These are phyloP conservation scores for Camelus bactrianus DNA, from an alignment of 2,113 vertebrate genomes.

Conservation along the genomic window DNA sequence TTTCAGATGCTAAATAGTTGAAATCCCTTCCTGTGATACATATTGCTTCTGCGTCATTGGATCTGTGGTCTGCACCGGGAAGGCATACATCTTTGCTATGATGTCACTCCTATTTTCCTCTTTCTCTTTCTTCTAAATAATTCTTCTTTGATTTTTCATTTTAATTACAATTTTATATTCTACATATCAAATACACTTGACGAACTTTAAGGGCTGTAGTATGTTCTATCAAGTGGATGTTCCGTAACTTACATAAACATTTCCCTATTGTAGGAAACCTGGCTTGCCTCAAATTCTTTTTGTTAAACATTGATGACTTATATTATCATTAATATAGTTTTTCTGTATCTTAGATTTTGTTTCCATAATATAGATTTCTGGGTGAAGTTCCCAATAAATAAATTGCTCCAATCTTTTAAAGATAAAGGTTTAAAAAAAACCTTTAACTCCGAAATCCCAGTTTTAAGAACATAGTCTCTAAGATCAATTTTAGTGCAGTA, in stretches of 20 bases:
- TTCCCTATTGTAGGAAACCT: background rate
- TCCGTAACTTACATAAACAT: background rate
- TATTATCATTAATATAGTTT: background rate
- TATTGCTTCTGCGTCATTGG: background rate
- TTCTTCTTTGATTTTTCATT: background rate
- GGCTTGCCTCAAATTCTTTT: background rate
- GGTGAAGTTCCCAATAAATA: background rate
- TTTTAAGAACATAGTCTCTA: conserved; percentile 18
- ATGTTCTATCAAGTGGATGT: background rate
- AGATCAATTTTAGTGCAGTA: conserved; percentile 32
- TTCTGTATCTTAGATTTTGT: background rate
- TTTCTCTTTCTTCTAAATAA: background rate
- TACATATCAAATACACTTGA: background rate
- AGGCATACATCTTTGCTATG: background rate
- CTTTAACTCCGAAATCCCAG: background rate
- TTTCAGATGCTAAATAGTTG: background rate
- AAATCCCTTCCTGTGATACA: background rate
- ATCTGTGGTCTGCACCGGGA: background rate
- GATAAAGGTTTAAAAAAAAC: background rate
- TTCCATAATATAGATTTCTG: conserved; percentile 19
- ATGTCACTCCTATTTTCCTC: background rate
- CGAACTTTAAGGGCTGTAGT: background rate
- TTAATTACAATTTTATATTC: background rate
- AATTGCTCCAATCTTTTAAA: background rate
- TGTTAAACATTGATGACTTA: background rate